Evolutionary conservation across 1,140 invertebrate species (phyloP), one percentile per base, ranked within the genome.

Genomic region (Zophobas atratus): DNA sequence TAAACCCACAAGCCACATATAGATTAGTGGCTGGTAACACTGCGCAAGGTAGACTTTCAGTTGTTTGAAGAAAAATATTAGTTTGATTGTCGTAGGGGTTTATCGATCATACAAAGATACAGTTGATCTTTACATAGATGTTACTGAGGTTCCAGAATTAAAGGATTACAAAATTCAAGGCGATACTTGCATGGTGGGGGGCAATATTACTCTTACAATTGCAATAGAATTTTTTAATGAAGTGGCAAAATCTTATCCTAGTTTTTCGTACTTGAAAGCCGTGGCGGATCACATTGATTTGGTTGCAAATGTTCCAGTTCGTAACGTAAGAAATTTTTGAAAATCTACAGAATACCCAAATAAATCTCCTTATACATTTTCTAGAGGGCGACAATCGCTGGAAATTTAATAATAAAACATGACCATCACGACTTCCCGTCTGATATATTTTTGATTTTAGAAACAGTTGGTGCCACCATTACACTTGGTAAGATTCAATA

Each of bases 361-460:
- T 0, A n/a, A 38, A 34, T 41, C 3, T 8, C 6, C n/a, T 0
- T 38, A 38, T 41, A 67, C 41, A 67, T n/a, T 5, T 88, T 89
- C 41, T 82, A 94, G 92, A 90, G 91, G 81, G 94, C 92, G 77
- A 92, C 91, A 35, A 87, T 95, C 77, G 94, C 92, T 63, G 95
- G 95, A 41, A 96, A 96, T 84, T 87, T 97, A 77, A 92, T 91
- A 87, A 89, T 95, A 53, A 96, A 96, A 87, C 89, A 95, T 84
- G 78, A 87, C 8, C 88, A 95, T 81, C 88, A 87, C 5, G 92
- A 94, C 83, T 96, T 96, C 86, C 93, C 92, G 38, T 96, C 94
- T 0, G 94, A 96, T 87, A 81, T 96, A 32, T 96, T 94, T 85
- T 82, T 94, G 48, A 88, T 94, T 43, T 87, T 96, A 70, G 93